Evolutionary conservation across 2,797 vertebrate species (phyloP), one percentile per base, ranked within the genome.

Genomic region (Pseudochromis fuscus): DNA sequence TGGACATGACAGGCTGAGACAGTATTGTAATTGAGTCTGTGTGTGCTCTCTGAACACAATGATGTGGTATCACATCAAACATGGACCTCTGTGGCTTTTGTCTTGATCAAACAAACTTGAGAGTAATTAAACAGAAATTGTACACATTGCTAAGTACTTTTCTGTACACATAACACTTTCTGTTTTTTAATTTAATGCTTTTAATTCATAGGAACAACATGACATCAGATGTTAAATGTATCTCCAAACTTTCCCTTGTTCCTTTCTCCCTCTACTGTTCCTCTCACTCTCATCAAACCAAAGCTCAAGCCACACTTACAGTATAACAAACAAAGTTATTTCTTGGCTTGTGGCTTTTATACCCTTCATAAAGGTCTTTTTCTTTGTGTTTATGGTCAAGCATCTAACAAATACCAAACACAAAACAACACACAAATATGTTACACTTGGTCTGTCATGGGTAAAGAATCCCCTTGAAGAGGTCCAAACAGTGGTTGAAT

Each of bases 11-110:
- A 24, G 52, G 1, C 21, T 37, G 3, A 59, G 3, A 28, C 3
- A 24, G 18, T 21, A 45, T 7, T 45, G 46, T n/a, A 21, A 53
- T 40, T n/a, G 42, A 59, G 72, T 30, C 60, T 28, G 33, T 66
- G 21, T n/a, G 4, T 33, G 57, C 55, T 51, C 19, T 37, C 62
- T 35, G 18, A 15, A 50, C 28, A 46, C 9, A 57, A 15, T 52
- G 31, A 56, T 33, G 0, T n/a, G n/a, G n/a, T n/a, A n/a, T n/a
- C 35, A 60, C 35, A 28, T 59, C 58, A 55, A 38, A 58, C 30
- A 30, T 13, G 6, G 35, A 51, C 5, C 19, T 2, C 38, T 12
- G 12, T 18, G 37, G 12, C 57, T 67, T 74, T 64, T 38, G 21
- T 46, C 45, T 33, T 21, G 3, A 23, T 57, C 5, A 68, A 58